Percentiles rank a stretch among this genome's conserved stretches.
These are phyloP conservation scores for Myocastor coypus DNA, from an alignment of 2,113 vertebrate genomes.

Conservation along the genomic window DNA sequence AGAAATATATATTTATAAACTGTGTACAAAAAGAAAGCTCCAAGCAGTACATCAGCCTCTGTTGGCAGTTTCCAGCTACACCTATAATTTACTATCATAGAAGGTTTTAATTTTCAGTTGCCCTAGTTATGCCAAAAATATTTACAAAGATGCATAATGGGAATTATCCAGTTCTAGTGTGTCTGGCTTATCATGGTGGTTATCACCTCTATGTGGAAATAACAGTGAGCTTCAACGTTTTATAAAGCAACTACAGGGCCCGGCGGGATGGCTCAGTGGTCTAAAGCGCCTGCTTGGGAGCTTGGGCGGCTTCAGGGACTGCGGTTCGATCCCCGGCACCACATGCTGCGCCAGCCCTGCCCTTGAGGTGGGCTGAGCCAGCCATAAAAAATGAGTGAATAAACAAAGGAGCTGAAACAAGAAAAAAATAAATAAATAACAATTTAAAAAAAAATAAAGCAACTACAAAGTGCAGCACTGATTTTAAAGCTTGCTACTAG, in stretches of 20 bases:
- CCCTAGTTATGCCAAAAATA: background rate
- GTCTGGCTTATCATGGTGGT: background rate
- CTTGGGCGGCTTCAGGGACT: too few species aligned
- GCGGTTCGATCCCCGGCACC: too few species aligned
- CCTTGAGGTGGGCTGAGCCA: too few species aligned
- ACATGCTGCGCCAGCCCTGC: too few species aligned
- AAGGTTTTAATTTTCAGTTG: background rate
- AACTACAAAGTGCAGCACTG: background rate
- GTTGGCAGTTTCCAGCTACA: background rate
- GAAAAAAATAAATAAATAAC: too few species aligned
- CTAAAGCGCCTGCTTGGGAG: too few species aligned
- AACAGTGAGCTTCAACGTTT: background rate
- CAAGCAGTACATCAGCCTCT: background rate
- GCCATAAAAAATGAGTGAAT: too few species aligned
- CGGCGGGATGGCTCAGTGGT: too few species aligned
- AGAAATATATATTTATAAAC: background rate
- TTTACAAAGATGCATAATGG: background rate
- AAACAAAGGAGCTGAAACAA: too few species aligned
- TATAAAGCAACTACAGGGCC: background rate
- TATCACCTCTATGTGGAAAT: background rate
- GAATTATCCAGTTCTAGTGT: background rate
- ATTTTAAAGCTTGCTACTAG: background rate
- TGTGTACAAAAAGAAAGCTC: background rate
- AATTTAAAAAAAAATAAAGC: too few species aligned
- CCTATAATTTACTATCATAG: background rate